Conservation (phyloP, 2,797 vertebrate species). For the Periophthalmus magnuspinnatus region DNA sequence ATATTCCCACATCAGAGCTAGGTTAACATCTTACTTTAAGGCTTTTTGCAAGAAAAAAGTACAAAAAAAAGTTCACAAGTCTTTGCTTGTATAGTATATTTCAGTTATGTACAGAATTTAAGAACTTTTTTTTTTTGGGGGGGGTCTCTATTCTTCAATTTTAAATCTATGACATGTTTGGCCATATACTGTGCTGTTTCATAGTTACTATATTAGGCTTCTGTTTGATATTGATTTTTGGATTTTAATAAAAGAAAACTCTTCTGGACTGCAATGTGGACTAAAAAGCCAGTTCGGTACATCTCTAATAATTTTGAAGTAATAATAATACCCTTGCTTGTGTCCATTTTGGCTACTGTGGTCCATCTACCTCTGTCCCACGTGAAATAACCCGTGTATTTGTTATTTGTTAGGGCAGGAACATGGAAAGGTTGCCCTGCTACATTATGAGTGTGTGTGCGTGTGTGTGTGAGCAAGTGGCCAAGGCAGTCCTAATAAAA, state of each 20-base stretch:
- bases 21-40: background rate
- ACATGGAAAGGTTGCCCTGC: conserved; percentile 32
- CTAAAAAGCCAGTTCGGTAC: background rate
- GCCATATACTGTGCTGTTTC: background rate
- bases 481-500: conserved; percentile 77
- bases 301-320: background rate
- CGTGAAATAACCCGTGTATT: conserved; percentile 11
- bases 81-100: background rate
- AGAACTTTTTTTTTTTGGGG: background rate
- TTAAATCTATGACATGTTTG: background rate
- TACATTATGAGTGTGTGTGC: conserved; percentile 37
- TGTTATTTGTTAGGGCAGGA: conserved; percentile 18
- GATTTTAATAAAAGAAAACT: background rate
- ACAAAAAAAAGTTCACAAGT: background rate
- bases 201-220: background rate
- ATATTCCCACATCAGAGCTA: conserved; percentile 14
- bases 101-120: background rate
- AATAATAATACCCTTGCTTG: background rate
- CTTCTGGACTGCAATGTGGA: background rate
- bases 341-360: background rate
- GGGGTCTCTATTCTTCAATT: background rate
- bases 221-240: background rate
- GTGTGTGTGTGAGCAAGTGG: conserved; percentile 32
- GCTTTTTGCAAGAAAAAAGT: background rate
- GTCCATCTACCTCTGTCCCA: conserved; percentile 10